Evolutionary conservation across 2,113 vertebrate species (phyloP), one percentile per base, ranked within the genome.

Genomic region (Anthoscopus minutus): DNA sequence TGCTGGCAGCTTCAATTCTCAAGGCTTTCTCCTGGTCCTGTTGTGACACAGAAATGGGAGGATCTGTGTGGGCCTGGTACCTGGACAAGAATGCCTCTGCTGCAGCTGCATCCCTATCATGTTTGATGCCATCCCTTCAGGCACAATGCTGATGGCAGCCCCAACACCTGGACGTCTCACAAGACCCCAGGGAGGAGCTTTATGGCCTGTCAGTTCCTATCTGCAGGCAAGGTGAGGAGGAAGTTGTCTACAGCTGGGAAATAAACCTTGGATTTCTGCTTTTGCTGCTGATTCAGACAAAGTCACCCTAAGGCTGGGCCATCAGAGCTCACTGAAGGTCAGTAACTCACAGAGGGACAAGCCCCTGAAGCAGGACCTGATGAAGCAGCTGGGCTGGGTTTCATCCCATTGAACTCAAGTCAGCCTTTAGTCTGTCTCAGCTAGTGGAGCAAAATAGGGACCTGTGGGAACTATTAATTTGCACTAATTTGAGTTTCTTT

Each of bases 1-100:
- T 74, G 76, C 72, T 44, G 79, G 62, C 47, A 88, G 65, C 42
- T 72, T 96, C 79, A 91, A 93, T 93, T 88, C 88, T 94, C 72
- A 94, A 77, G 61, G 69, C 38, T 19, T 28, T 77, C 13, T 81
- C 44, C 83, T 56, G 7, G 23, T 89, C 33, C 47, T 0, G 0
- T 30, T 25, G 40, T 79, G 45, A 94, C 30, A 40, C 4, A 64
- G 51, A 56, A 80, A 81, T 1, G 1, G 27, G 21, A 88, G 28
- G 57, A 27, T 65, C 88, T 51, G 21, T 57, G 65, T 37, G 24
- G 53, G 69, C 10, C 56, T 53, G 20, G 23, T 81, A 20, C 38
- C 35, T 44, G 66, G 33, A 27, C 40, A 86, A 76, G 85, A 88
- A 58, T 14, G 8, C 3, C 15, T 42, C 58, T 58, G 17, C 37